phyloP scores from a whole-genome alignment of 64 coral and sea anemone genomes.

The Pocillopora verrucosa region DNA sequence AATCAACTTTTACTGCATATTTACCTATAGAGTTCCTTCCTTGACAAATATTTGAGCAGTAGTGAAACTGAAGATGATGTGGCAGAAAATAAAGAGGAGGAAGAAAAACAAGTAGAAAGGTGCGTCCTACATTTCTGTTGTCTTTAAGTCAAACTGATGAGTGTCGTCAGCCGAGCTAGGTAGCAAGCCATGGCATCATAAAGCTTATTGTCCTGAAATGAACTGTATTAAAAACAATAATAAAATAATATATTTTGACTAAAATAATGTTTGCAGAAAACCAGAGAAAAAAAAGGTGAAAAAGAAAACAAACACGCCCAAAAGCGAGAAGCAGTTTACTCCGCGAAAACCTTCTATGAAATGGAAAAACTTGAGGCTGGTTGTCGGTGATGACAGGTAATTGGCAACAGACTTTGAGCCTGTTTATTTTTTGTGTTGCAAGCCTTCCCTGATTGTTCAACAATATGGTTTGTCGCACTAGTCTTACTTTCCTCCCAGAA shows the following conservation, averaged over 20 bases:
- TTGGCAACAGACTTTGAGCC: not conserved
- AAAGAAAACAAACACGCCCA: not conserved
- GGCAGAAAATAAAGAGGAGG: not conserved
- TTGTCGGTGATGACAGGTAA: constrained; percentile 46
- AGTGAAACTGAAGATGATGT: constrained; percentile 26
- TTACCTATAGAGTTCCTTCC: constrained; percentile 20
- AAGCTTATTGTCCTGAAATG: no score
- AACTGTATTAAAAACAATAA: no score
- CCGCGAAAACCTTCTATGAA: constrained; percentile 18
- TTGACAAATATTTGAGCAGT: constrained; percentile 51
- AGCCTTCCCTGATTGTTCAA: no score
- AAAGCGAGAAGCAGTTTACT: not conserved
- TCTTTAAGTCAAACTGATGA: not conserved
- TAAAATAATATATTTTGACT: not conserved
- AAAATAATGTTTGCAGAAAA: not conserved
- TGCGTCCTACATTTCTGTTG: not conserved
- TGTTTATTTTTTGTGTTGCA: not conserved
- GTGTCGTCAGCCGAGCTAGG: no score
- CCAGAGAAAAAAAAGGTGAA: constrained; percentile 35
- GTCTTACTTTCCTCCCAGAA: no score
- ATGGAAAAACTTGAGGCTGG: constrained; percentile 53
- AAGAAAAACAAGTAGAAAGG: constrained; percentile 23
- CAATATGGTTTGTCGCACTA: no score
- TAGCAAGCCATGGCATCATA: no score
- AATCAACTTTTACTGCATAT: not conserved